A percentile compares a stretch with the other conserved stretches of the same genome.
These are phyloP conservation scores for Hipposideros larvatus DNA, from an alignment of 2,797 vertebrate genomes.

Conservation along the genomic window DNA sequence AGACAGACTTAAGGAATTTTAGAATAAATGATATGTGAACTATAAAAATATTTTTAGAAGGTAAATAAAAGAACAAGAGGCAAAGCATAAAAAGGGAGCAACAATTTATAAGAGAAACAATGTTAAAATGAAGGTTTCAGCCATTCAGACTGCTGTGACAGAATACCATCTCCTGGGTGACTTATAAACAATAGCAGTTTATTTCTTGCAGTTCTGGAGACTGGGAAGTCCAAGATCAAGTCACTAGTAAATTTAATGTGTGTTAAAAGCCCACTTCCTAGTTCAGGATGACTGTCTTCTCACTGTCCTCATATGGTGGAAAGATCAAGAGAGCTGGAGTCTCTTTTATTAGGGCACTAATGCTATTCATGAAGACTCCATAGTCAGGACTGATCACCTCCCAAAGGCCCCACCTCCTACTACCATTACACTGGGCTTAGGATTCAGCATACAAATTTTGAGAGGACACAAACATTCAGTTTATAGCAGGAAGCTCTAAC, in stretches of 20 bases:
- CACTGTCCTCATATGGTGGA: background rate
- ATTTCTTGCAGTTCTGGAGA: background rate
- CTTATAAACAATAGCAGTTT: background rate
- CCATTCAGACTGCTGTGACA: background rate
- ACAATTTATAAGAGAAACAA: background rate
- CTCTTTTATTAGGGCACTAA: background rate
- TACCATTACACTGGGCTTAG: background rate
- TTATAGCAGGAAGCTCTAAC: background rate
- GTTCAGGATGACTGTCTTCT: background rate
- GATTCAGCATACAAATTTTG: background rate
- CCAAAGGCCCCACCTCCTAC: background rate
- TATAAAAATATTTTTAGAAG: background rate
- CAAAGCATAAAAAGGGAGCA: background rate
- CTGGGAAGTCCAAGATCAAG: background rate
- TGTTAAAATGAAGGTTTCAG: background rate
- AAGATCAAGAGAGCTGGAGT: background rate
- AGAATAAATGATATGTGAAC: background rate
- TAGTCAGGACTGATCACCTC: background rate
- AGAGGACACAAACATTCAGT: background rate
- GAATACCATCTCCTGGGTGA: background rate
- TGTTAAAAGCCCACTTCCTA: background rate
- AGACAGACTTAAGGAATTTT: background rate
- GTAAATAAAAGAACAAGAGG: background rate
- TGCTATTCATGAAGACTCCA: background rate
- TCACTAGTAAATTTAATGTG: background rate